These are phyloP conservation scores for Oreortyx pictus DNA, from an alignment of 2,797 vertebrate genomes.

Conservation along the genomic window DNA sequence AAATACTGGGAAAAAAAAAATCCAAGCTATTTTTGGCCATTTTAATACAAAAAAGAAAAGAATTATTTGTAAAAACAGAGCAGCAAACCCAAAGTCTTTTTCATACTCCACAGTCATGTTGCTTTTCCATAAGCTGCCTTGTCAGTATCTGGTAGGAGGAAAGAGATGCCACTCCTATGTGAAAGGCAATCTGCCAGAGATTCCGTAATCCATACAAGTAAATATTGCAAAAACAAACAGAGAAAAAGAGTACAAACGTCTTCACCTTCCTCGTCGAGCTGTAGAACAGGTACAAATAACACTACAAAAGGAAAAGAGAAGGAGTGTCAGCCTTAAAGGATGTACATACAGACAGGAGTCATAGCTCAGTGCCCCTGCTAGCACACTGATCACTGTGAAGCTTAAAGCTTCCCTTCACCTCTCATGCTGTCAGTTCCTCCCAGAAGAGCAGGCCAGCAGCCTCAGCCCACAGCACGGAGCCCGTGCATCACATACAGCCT, in stretches of 20 bases:
- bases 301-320: slow-evolving; percentile 79
- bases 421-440: not conserved
- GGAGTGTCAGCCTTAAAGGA: not conserved
- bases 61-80: not conserved
- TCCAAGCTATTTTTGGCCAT: not conserved
- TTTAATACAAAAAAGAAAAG: not conserved
- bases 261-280: slow-evolving; percentile 87
- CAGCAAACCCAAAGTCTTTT: not conserved
- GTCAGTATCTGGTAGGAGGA: slow-evolving; percentile 88
- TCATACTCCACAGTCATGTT: slow-evolving; percentile 88
- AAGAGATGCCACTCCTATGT: slow-evolving; percentile 87
- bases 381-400: not conserved
- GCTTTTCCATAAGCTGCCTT: slow-evolving; percentile 87
- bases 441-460: not conserved
- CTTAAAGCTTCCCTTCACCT: not conserved
- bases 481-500: not conserved
- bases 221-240: slow-evolving; percentile 87
- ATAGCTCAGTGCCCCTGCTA: not conserved
- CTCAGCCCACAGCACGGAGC: not conserved
- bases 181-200: slow-evolving; percentile 92
- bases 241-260: slow-evolving; percentile 81
- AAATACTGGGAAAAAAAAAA: not conserved
- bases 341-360: accelerated
- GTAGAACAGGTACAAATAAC: slow-evolving; percentile 94
- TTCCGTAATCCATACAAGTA: slow-evolving; percentile 90